Percentiles rank a stretch among this genome's conserved stretches.
phyloP scores from a whole-genome alignment of 2,113 vertebrate genomes.

The Vidua macroura region DNA sequence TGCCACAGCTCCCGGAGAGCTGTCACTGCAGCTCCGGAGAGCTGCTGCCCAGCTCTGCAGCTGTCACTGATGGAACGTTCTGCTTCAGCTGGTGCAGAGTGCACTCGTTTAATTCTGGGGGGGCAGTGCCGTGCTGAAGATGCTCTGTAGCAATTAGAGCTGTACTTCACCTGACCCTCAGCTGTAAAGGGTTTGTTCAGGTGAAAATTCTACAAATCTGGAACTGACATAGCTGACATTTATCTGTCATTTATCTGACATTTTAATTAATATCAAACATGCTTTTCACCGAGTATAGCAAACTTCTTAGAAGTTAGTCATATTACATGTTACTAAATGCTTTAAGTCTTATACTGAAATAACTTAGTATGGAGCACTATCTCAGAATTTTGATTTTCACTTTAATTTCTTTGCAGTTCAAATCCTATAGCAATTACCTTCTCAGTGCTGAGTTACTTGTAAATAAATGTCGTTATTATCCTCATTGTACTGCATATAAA shows the following conservation, averaged over 20 bases:
- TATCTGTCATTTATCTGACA: background rate
- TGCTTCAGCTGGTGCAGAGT: rapidly evolving
- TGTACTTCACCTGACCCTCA: background rate
- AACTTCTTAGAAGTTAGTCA: background rate
- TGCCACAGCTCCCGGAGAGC: background rate
- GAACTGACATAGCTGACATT: background rate
- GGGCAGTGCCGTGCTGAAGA: background rate
- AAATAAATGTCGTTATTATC: background rate
- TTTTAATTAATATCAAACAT: background rate
- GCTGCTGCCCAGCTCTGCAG: background rate
- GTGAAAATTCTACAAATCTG: background rate
- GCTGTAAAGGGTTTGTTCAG: background rate
- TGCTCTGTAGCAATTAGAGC: background rate
- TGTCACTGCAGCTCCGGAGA: background rate
- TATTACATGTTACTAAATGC: background rate
- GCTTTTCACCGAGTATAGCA: background rate
- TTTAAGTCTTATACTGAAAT: background rate
- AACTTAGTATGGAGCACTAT: background rate
- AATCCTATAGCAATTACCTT: background rate
- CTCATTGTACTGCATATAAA: background rate
- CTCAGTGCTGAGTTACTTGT: background rate
- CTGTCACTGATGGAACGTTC: rapidly evolving
- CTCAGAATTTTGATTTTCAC: background rate
- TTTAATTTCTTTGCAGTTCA: background rate
- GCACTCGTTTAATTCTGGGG: rapidly evolving